phyloP scores from a whole-genome alignment of 1,140 invertebrate genomes.

The Ylistrum balloti region DNA sequence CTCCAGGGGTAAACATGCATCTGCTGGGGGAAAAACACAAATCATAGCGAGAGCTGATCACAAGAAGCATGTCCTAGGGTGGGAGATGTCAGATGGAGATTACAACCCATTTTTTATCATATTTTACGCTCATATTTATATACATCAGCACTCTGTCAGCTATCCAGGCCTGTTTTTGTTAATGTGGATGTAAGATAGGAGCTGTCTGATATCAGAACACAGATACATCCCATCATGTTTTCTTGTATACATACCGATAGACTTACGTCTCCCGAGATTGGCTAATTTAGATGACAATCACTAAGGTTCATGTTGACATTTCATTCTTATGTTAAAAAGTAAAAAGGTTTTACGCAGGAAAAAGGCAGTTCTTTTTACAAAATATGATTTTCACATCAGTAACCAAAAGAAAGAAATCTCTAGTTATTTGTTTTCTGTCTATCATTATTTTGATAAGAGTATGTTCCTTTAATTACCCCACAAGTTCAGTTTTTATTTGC shows the following conservation, averaged over 20 bases:
- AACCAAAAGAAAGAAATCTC: background rate
- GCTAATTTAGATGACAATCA: background rate
- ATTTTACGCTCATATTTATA: background rate
- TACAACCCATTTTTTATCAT: background rate
- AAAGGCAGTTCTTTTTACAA: background rate
- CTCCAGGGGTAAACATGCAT: background rate
- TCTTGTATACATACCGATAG: background rate
- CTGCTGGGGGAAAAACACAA: background rate
- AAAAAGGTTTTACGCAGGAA: background rate
- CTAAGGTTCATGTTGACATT: background rate
- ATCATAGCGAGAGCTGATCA: background rate
- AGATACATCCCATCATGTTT: background rate
- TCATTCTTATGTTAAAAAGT: background rate
- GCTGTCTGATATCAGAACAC: background rate
- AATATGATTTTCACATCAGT: constrained; percentile 10
- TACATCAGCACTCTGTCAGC: background rate
- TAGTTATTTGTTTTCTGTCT: background rate
- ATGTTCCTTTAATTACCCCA: background rate
- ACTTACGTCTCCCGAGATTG: background rate
- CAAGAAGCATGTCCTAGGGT: background rate
- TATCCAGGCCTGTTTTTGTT: background rate
- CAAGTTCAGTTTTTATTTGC: background rate
- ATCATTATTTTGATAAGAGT: background rate
- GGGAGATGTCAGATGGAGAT: background rate
- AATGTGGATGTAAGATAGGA: background rate